phyloP scores from a whole-genome alignment of 2,888 invertebrate genomes.

The Chymomyza fuscimana region DNA sequence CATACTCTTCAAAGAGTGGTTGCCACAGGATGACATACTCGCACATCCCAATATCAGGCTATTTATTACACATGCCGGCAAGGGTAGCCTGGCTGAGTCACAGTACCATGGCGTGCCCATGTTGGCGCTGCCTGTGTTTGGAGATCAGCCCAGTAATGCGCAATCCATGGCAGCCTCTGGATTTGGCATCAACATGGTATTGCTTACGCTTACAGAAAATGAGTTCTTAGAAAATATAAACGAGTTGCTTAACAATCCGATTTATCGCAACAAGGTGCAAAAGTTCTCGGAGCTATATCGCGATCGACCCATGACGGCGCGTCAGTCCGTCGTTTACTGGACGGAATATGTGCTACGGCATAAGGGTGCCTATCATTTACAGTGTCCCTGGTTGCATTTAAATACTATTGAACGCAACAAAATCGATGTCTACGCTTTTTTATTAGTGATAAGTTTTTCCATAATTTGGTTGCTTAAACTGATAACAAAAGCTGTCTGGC shows the following conservation, averaged over 20 bases:
- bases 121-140: slow-evolving; percentile 66
- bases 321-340: slow-evolving; percentile 82
- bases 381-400: slow-evolving; percentile 80
- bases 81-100: slow-evolving; percentile 83
- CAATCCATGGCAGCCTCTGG: slow-evolving; percentile 44
- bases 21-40: slow-evolving; percentile 85
- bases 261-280: slow-evolving; percentile 69
- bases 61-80: slow-evolving; percentile 84
- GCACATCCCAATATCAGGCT: slow-evolving; percentile 82
- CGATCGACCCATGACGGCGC: slow-evolving; percentile 81
- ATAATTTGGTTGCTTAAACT: background rate
- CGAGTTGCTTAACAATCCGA: slow-evolving; percentile 58
- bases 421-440: slow-evolving; percentile 78
- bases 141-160: slow-evolving; percentile 61
- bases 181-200: slow-evolving; percentile 52
- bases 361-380: slow-evolving; percentile 81
- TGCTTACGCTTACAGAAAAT: slow-evolving; percentile 39
- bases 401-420: slow-evolving; percentile 79
- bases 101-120: slow-evolving; percentile 82
- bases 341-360: slow-evolving; percentile 82
- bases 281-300: slow-evolving; percentile 80
- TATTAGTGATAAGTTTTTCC: background rate
- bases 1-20: slow-evolving; percentile 83
- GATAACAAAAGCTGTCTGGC: too few species aligned
- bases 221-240: slow-evolving; percentile 39